A percentile compares a stretch with the other conserved stretches of the same genome.
These are phyloP conservation scores for Martes martes DNA, from an alignment of 2,113 vertebrate species.

Conservation along the genomic window DNA sequence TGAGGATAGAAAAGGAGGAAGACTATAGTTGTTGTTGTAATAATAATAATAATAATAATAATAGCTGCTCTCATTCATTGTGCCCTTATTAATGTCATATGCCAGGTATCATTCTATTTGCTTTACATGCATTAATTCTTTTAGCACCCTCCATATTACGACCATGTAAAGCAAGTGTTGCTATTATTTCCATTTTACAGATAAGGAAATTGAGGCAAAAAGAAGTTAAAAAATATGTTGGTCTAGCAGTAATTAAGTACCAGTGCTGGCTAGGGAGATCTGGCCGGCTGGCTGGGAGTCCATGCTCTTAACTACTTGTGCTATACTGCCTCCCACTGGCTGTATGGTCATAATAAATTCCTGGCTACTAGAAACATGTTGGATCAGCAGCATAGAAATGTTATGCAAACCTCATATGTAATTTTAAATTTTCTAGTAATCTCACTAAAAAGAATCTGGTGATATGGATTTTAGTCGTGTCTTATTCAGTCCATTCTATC, in stretches of 20 bases:
- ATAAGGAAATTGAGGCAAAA: background rate
- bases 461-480: background rate
- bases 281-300: background rate
- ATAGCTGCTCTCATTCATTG: background rate
- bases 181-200: background rate
- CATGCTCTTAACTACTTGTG: conserved; percentile 31
- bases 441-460: background rate
- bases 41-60: background rate
- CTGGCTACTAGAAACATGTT: background rate
- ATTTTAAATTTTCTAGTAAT: background rate
- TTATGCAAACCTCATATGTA: background rate
- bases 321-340: conserved; percentile 73
- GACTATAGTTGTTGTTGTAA: background rate
- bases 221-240: background rate
- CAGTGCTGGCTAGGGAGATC: background rate
- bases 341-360: background rate
- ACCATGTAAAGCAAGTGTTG: background rate
- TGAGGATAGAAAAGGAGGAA: background rate
- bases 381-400: background rate
- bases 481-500: background rate
- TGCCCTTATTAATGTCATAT: background rate
- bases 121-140: background rate
- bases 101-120: background rate
- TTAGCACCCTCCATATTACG: background rate
- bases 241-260: background rate